These are phyloP conservation scores for Ennomos quercinarius DNA, from an alignment of 2,888 invertebrate species.

Conservation along the genomic window DNA sequence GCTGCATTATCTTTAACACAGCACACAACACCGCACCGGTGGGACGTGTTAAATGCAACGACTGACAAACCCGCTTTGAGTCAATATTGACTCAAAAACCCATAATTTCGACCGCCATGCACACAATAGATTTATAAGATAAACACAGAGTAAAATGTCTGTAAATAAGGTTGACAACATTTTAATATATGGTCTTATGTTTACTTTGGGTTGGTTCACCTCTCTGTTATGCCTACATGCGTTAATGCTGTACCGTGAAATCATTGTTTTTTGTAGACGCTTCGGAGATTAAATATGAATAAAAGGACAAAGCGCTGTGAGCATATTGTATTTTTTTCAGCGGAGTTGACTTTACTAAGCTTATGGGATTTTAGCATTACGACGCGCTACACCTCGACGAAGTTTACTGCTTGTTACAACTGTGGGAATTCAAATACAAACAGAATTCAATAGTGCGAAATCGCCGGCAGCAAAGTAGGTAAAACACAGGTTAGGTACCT, in stretches of 20 bases:
- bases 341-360: conserved; percentile 71
- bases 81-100: conserved; percentile 83
- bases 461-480: no score
- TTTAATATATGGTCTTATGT: conserved; percentile 83
- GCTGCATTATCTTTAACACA: conserved; percentile 48
- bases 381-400: conserved; percentile 60
- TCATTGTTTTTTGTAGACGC: conserved; percentile 82
- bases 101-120: conserved; percentile 82
- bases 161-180: conserved; percentile 85
- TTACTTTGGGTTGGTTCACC: conserved; percentile 76
- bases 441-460: no score
- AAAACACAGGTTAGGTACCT: no score
- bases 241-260: conserved; percentile 84
- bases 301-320: conserved; percentile 78
- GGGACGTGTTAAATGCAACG: conserved; percentile 82
- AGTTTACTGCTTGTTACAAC: conserved; percentile 55
- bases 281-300: conserved; percentile 82
- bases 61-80: conserved; percentile 71
- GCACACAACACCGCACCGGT: conserved; percentile 50
- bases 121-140: conserved; percentile 85
- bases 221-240: conserved; percentile 83
- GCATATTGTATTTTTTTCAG: conserved; percentile 70
- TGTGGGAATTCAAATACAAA: conserved; percentile 41
- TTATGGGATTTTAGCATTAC: conserved; percentile 69
- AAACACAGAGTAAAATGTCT: conserved; percentile 84